Percentiles rank a stretch among this genome's conserved stretches.
phyloP scores from a whole-genome alignment of 1,140 invertebrate genomes.

The Muscidifurax raptorellus region DNA sequence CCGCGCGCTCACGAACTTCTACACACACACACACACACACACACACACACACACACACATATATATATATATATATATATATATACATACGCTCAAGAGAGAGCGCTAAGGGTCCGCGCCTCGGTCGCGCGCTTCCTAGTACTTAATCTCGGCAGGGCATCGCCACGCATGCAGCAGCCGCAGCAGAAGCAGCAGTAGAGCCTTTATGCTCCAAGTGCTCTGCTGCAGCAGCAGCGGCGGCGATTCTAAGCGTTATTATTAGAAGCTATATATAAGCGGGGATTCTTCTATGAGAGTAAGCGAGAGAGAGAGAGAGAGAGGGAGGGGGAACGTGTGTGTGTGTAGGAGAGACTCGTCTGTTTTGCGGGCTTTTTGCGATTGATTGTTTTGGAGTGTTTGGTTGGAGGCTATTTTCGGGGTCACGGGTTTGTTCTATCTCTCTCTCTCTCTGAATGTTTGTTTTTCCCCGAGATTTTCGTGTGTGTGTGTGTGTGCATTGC shows the following conservation, averaged over 20 bases:
- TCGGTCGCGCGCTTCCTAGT: constrained; percentile 66
- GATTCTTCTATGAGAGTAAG: too few species aligned
- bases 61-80: too few species aligned
- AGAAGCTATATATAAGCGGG: neutral
- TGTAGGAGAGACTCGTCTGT: neutral
- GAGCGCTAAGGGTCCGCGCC: neutral
- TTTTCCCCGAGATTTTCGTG: neutral
- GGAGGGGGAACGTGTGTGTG: too few species aligned
- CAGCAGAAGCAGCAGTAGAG: neutral
- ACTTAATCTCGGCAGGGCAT: constrained; percentile 66
- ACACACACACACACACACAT: too few species aligned
- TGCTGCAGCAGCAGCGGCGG: too few species aligned
- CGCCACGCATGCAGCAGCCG: constrained; percentile 39
- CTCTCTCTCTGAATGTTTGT: too few species aligned
- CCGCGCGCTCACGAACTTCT: too few species aligned
- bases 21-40: neutral
- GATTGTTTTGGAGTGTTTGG: neutral
- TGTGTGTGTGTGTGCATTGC: neutral
- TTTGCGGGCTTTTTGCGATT: neutral
- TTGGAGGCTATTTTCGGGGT: too few species aligned
- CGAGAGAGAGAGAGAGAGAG: too few species aligned
- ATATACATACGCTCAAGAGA: neutral
- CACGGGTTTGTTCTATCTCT: too few species aligned
- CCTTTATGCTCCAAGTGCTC: neutral
- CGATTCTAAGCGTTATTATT: constrained; percentile 4